Conservation (phyloP, 1,140 invertebrate species). For the Adelges cooleyi region DNA sequence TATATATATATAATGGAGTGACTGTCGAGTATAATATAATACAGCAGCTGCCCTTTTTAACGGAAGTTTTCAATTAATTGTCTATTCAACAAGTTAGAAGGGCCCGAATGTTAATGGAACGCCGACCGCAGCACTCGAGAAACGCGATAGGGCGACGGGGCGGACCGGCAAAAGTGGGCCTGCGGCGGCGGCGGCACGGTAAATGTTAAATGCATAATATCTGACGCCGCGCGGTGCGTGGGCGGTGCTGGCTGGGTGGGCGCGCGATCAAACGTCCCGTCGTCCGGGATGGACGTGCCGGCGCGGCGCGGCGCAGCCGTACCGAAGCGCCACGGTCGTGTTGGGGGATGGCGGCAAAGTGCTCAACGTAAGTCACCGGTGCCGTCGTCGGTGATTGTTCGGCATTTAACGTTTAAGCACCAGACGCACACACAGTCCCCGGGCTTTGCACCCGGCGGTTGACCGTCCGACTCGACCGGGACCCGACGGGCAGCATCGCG, state of each 20-base stretch:
- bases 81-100: conserved; percentile 20
- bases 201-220: no score
- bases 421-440: conserved; percentile 15
- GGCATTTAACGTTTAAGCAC: conserved; percentile 3
- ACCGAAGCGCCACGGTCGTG: conserved; percentile 10
- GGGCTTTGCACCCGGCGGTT: conserved; percentile 13
- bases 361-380: background rate
- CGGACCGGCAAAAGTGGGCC: background rate
- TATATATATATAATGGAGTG: no score
- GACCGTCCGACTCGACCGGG: background rate
- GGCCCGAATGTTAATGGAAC: background rate
- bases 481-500: background rate
- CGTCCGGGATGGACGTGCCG: no score
- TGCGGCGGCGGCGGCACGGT: background rate
- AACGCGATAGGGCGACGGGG: background rate
- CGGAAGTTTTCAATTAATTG: conserved; percentile 24
- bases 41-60: no score
- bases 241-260: no score
- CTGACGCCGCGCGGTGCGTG: no score
- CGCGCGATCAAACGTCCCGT: no score
- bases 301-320: no score
- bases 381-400: background rate
- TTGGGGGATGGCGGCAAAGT: conserved; percentile 1
- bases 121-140: background rate
- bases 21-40: no score